phyloP scores from a whole-genome alignment of 2,113 vertebrate genomes.

The Corythoichthys haematopterus region DNA sequence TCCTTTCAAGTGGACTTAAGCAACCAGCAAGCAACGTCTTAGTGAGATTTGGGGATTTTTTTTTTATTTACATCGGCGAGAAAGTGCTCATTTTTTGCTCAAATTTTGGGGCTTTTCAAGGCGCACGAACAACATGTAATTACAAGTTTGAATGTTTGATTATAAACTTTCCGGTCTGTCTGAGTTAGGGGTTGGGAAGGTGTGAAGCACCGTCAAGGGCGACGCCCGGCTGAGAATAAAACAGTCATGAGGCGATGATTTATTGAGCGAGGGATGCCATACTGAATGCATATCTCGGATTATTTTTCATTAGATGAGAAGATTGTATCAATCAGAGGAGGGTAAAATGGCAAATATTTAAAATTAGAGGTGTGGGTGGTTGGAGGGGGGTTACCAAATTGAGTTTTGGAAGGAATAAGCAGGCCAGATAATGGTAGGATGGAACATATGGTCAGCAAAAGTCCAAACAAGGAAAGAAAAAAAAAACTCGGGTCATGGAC shows the following conservation, averaged over 20 bases:
- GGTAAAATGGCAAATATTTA: constrained; percentile 6
- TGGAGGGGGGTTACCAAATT: too few relatives aligned
- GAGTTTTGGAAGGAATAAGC: too few relatives aligned
- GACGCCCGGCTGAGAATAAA: constrained; percentile 47
- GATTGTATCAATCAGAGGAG: constrained; percentile 13
- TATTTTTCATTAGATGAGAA: constrained; percentile 23
- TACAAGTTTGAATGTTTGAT: background rate
- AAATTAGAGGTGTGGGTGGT: background rate
- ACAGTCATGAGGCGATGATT: constrained; percentile 51
- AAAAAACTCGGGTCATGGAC: too few relatives aligned
- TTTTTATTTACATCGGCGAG: background rate
- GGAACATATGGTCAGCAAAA: too few relatives aligned
- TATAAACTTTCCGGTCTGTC: background rate
- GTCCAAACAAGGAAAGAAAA: too few relatives aligned
- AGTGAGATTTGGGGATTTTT: background rate
- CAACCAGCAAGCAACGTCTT: constrained; percentile 11
- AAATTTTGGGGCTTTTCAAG: background rate
- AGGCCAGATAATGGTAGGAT: too few relatives aligned
- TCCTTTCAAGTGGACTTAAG: constrained; percentile 34
- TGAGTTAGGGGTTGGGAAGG: constrained; percentile 1
- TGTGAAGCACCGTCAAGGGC: constrained; percentile 60
- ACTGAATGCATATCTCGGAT: constrained; percentile 43
- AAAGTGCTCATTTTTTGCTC: background rate
- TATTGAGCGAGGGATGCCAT: constrained; percentile 44
- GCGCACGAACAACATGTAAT: background rate